Percentiles rank a stretch among this genome's conserved stretches.
These are phyloP conservation scores for Pachycephala philippinensis DNA, from an alignment of 2,113 vertebrate genomes.

Conservation along the genomic window DNA sequence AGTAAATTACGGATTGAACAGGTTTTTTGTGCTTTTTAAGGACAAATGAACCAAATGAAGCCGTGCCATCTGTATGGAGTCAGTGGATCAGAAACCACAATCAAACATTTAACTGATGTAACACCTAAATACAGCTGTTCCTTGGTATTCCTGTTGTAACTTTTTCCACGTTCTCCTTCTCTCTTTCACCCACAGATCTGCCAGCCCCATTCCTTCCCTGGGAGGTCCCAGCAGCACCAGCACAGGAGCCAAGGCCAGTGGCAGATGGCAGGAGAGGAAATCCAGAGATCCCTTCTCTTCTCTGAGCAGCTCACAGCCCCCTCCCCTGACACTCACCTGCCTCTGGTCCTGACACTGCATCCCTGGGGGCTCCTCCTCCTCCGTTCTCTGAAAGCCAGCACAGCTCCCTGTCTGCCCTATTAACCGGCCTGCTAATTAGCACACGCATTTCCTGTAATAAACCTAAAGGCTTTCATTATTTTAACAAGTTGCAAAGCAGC, in stretches of 20 bases:
- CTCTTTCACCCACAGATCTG: neutral
- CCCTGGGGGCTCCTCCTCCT: rapidly evolving
- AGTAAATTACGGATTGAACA: neutral
- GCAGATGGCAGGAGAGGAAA: neutral
- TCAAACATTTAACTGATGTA: rapidly evolving
- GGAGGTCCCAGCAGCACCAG: too few species aligned
- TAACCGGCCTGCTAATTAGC: neutral
- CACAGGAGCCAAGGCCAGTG: rapidly evolving
- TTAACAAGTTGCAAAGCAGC: rapidly evolving
- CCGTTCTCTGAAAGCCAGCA: rapidly evolving
- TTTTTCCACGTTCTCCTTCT: neutral
- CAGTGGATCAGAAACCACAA: neutral
- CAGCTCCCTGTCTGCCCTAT: neutral
- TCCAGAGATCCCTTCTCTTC: rapidly evolving
- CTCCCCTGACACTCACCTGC: neutral
- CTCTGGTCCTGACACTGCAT: rapidly evolving
- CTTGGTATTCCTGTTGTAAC: neutral
- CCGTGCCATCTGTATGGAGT: rapidly evolving
- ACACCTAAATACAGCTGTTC: neutral
- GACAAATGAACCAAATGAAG: neutral
- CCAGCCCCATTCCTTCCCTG: neutral
- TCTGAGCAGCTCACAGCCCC: rapidly evolving
- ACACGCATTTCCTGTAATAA: rapidly evolving
- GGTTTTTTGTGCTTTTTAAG: rapidly evolving
- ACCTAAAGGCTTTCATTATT: neutral